Base-by-base conservation (phyloP, 2,888 invertebrate genomes). In the Eupithecia tripunctaria region DNA sequence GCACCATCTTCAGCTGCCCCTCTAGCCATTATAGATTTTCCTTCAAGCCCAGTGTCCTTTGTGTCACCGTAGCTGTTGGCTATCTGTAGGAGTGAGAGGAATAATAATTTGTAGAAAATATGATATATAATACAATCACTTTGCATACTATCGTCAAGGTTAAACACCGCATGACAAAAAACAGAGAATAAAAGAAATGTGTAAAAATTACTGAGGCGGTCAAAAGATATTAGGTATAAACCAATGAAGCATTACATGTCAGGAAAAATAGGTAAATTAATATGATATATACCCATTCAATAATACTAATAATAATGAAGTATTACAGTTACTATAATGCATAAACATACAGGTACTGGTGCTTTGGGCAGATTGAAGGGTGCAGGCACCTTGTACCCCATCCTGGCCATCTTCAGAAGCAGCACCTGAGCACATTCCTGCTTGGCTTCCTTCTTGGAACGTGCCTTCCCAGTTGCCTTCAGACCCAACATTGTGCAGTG, bases 361-460 rank as follows among this genome's bases (percentile, higher is more conserved):
- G 38, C 59, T 5, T 10, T 15, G 7, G 41, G 64, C 18, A 67
- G 8, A 1, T 67, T 67, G 70, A 67, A 73, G 0, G 70, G 73
- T 5, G 67, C 56, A 1, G 73, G 73, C 15, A 73, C 67, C 2
- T 2, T 0, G 12, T 67, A 32, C 0, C 70, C 73, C 0, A 25
- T 32, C 0, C 36, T 18, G 2, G 73, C 38, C 27, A 73, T n/a
- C 15, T 21, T n/a, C 1, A n/a, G n/a, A 8, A 73, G 36, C n/a
- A 73, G 36, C 18, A 62, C 56, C 29, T 27, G 56, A 0, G 73
- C 70, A 0, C 21, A 41, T n/a, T 70, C 70, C 14, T 73, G 73
- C 18, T 73, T 73, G 15, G 70, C 73, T 10, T 64, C 63, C n/a
- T 73, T 73, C 56, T 73, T 73, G 10, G 73, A 73, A n/a, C 63